Percentiles rank a stretch among this genome's conserved stretches.
Conservation (phyloP, 2,888 invertebrate genomes). For the Myopa tessellatipennis region DNA sequence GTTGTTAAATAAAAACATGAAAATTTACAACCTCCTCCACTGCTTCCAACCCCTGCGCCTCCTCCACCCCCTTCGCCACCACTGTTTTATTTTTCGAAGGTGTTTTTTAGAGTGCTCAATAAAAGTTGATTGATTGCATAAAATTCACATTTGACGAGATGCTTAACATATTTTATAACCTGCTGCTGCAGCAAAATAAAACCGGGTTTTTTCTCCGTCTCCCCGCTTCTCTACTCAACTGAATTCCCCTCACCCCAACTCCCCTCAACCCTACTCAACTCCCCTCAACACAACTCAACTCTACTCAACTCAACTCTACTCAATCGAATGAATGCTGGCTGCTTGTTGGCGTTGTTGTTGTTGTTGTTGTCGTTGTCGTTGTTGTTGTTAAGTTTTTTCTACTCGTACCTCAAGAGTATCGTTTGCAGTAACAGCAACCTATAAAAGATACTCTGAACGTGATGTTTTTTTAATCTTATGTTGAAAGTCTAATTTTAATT, state of each 20-base stretch:
- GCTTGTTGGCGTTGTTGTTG: not conserved
- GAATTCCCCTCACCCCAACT: too few species aligned
- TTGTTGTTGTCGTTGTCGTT: not conserved
- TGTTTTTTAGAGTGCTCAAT: slow-evolving; percentile 18
- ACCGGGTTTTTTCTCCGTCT: not conserved
- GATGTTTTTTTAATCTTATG: not conserved
- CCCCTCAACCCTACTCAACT: too few species aligned
- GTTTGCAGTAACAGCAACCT: slow-evolving; percentile 12
- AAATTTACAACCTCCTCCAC: too few species aligned
- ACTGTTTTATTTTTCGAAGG: slow-evolving; percentile 22
- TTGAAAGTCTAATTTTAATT: not conserved
- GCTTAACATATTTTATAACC: slow-evolving; percentile 45
- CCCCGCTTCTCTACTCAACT: not conserved
- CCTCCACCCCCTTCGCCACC: not conserved
- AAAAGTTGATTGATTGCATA: slow-evolving; percentile 47
- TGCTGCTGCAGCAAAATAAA: slow-evolving; percentile 6
- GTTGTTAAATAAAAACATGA: too few species aligned
- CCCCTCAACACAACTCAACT: too few species aligned
- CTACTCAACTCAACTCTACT: not conserved
- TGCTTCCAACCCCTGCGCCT: not conserved
- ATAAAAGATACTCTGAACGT: not conserved
- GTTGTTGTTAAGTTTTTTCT: not conserved
- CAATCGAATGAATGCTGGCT: too few species aligned
- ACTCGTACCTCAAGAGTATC: not conserved
- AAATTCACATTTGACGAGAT: slow-evolving; percentile 50